These are phyloP conservation scores for Temnothorax nylanderi DNA, from an alignment of 1,140 invertebrate genomes.

Conservation along the genomic window DNA sequence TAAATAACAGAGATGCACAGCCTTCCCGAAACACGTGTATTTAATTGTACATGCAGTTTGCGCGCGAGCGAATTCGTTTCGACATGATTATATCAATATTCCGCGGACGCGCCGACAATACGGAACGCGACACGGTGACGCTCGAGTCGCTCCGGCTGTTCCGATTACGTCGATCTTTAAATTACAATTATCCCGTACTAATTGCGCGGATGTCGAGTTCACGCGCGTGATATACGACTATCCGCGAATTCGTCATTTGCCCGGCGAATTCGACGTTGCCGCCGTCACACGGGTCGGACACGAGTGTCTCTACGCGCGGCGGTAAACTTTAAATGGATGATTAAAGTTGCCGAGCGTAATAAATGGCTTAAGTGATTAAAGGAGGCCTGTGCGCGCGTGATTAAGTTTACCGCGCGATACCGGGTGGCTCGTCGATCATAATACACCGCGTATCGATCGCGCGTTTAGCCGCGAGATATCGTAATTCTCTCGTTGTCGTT, in stretches of 20 bases:
- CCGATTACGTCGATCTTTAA: not conserved
- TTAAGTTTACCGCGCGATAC: not conserved
- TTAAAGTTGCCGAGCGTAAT: slow-evolving; percentile 8
- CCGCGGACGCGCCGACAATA: not conserved
- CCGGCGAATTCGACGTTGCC: not conserved
- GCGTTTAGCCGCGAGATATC: not conserved
- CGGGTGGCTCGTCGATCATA: not conserved
- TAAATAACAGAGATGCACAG: slow-evolving; percentile 20
- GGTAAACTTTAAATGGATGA: slow-evolving; percentile 1
- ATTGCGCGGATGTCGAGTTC: not conserved
- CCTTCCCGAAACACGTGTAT: not conserved
- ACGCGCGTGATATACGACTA: not conserved
- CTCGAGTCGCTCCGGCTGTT: not conserved
- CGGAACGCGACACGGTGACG: not conserved
- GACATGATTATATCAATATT: slow-evolving; percentile 19
- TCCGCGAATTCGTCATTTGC: not conserved
- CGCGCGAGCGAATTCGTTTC: not conserved
- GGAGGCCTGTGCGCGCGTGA: not conserved
- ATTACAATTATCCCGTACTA: not conserved
- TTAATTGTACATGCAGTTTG: slow-evolving; percentile 8
- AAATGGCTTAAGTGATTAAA: slow-evolving; percentile 4
- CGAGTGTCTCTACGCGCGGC: not conserved
- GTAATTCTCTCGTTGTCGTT: slow-evolving; percentile 13
- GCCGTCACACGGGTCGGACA: not conserved
- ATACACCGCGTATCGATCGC: not conserved